Base-by-base conservation (phyloP, 1,140 invertebrate species). In the Trissolcus basalis region DNA sequence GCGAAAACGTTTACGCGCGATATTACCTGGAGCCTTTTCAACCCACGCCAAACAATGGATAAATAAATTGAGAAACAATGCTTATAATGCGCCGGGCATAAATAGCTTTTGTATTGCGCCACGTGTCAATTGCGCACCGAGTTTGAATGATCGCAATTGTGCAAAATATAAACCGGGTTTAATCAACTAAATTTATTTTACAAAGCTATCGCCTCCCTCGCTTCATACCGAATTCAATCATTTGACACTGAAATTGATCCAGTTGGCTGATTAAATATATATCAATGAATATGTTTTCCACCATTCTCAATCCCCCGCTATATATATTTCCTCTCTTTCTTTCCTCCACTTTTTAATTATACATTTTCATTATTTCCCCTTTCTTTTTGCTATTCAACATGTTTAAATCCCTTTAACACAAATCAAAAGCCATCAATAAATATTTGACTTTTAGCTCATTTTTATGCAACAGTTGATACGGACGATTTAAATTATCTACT, bases 21-120 rank as follows among this genome's bases (percentile, higher is more conserved):
- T 27, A 27, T 27, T 27, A 27, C 19, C 19, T 1, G 1, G 1
- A 27, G 19, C 19, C 19, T 27, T 27, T 27, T 27, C 19, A 27
- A 6, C 19, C 19, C 19, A 6, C 19, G 19, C 19, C 19, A 44
- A 69, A 69, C 65, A 69, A 61, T 69, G 56, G 36, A 49, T 51
- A 54, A 70, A 60, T 55, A 70, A 70, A 70, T 70, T 70, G 56
- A 55, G 58, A 55, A 70, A 70, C 67, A 70, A 70, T 61, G 58
- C 43, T 60, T 60, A 55, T 61, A 70, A 61, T 70, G 49, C 39
- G 67, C 0, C 44, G 9, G 13, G 41, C 67, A 70, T 61, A 55
- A 70, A 70, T 70, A 60, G 67, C 67, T 55, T 70, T 70, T 55
- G 60, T 70, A 55, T 61, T 49, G 39, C 50, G 19, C 41, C 2